Base-by-base conservation (phyloP, 2,113 vertebrate species). In the Gallinago jamesoni region DNA sequence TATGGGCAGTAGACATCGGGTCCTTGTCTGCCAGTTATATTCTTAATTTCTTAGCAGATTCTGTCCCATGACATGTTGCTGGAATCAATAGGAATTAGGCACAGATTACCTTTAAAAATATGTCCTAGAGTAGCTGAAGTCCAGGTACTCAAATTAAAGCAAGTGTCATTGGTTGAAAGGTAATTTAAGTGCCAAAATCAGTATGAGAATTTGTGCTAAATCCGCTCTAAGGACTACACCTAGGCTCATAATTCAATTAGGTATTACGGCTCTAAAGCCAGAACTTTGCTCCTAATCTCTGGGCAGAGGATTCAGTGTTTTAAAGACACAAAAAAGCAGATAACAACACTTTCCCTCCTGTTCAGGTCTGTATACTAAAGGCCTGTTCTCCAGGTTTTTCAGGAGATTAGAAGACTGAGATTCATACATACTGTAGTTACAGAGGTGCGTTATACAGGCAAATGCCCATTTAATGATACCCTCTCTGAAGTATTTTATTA, bases 101-200 rank as follows among this genome's bases (percentile, higher is more conserved):
- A 84, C n/a, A 81, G 68, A 55, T 33, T 93, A 45, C 56, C 55
- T 90, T 87, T 55, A 84, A 84, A 90, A 84, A 19, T 31, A 52
- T 15, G 43, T 48, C 73, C 60, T 68, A 74, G 60, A 48, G 37
- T 25, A 94, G 64, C 41, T 81, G 47, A 57, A 63, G n/a, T 67
- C 43, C 73, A 87, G 55, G 30, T 72, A 64, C 48, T 75, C 69
- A 84, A 90, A 92, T 83, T 82, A 94, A 93, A 94, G 76, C 21
- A 59, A 81, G 30, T 72, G 84, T 37, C 84, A 78, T 14, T 84
- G 62, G 80, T 55, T 89, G 73, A 91, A 92, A 89, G 88, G 66
- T 87, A 92, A 89, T 94, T 90, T 81, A 84, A 91, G 86, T 78
- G 84, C 60, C 94, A 79, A 95, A 94, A 93, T 81, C 89, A 78